These are phyloP conservation scores for Elmis aenea DNA, from an alignment of 2,888 invertebrate genomes.

Conservation along the genomic window DNA sequence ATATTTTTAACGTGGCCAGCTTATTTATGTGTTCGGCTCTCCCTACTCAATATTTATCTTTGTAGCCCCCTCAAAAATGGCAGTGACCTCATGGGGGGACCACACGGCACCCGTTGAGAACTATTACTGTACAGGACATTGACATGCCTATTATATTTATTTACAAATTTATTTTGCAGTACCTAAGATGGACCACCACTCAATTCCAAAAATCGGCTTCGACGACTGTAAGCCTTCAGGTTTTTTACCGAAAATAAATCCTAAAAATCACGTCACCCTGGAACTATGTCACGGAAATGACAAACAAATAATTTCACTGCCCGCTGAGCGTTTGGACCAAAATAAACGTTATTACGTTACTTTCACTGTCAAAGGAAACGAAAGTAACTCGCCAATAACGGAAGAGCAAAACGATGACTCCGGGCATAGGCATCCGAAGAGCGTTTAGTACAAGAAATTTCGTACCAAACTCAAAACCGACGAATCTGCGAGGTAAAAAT, in stretches of 20 bases:
- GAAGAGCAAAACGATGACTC: slow-evolving; percentile 25
- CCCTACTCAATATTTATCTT: too few relatives aligned
- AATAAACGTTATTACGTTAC: slow-evolving; percentile 90
- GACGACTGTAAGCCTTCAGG: slow-evolving; percentile 39
- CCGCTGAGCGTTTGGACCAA: slow-evolving; percentile 80
- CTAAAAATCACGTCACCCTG: slow-evolving; percentile 59
- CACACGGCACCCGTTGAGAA: too few relatives aligned
- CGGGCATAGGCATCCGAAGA: slow-evolving; percentile 46
- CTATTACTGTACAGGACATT: too few relatives aligned
- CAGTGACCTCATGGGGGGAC: too few relatives aligned
- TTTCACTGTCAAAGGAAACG: slow-evolving; percentile 81
- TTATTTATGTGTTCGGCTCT: too few relatives aligned
- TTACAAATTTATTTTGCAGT: slow-evolving; percentile 47
- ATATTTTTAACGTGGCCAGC: too few relatives aligned
- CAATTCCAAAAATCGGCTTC: slow-evolving; percentile 67
- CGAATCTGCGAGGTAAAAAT: slow-evolving; percentile 1
- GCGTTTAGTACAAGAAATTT: slow-evolving; percentile 29
- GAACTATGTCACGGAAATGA: slow-evolving; percentile 81
- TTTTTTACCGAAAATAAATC: slow-evolving; percentile 66
- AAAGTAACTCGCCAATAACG: slow-evolving; percentile 48
- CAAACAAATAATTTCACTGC: slow-evolving; percentile 81
- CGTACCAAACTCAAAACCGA: not conserved
- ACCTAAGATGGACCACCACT: slow-evolving; percentile 74
- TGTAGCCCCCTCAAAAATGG: too few relatives aligned
- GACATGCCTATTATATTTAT: too few relatives aligned